Conservation (phyloP, 1,140 invertebrate genomes). For the Drosophila yakuba region DNA sequence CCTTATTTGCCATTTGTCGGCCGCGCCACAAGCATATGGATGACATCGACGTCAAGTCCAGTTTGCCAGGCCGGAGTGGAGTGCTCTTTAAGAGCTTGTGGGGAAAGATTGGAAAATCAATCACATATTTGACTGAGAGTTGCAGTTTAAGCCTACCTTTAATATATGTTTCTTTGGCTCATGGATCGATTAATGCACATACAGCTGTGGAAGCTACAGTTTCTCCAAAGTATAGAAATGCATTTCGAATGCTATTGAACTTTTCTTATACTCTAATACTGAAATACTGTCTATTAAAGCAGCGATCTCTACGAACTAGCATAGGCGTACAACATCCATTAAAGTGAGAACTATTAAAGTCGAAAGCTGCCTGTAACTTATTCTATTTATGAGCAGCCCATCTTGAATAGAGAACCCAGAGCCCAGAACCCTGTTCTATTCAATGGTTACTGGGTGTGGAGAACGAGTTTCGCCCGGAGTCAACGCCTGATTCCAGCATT, state of each 20-base stretch:
- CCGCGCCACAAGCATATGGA: slow-evolving; percentile 22
- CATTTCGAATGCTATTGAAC: background rate
- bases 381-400: slow-evolving; percentile 21
- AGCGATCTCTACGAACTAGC: slow-evolving; percentile 1
- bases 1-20: slow-evolving; percentile 62
- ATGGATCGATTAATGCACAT: no score
- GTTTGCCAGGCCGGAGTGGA: slow-evolving; percentile 3
- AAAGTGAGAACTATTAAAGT: slow-evolving; percentile 36
- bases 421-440: slow-evolving; percentile 2
- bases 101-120: slow-evolving; percentile 59
- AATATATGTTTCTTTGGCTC: no score
- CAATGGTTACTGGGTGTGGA: slow-evolving; percentile 55
- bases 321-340: background rate
- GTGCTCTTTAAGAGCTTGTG: slow-evolving; percentile 2
- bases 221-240: no score
- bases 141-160: no score
- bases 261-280: background rate
- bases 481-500: slow-evolving; percentile 21
- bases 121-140: slow-evolving; percentile 25
- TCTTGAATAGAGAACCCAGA: slow-evolving; percentile 7
- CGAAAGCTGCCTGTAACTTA: slow-evolving; percentile 21
- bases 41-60: slow-evolving; percentile 37
- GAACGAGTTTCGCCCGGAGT: slow-evolving; percentile 49
- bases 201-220: no score
- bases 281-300: no score